Conservation (phyloP, 1,140 invertebrate species). For the Neodiprion pinetum region DNA sequence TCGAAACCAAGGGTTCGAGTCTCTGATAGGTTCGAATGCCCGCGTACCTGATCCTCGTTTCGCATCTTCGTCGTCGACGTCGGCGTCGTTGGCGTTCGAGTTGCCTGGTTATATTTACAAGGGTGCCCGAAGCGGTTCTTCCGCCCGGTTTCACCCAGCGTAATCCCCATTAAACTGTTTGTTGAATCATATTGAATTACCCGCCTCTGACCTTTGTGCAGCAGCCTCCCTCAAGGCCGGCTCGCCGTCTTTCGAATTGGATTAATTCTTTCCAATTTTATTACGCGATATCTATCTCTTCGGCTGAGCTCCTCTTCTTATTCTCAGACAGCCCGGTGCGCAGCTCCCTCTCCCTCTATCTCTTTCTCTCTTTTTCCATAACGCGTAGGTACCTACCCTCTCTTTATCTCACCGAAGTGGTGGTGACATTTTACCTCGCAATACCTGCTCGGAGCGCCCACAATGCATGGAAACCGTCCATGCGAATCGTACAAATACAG, state of each 20-base stretch:
- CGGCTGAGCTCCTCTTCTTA: not conserved
- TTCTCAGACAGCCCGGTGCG: constrained; percentile 9
- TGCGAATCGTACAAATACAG: not conserved
- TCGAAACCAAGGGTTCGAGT: no score
- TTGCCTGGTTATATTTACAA: not conserved
- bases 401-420: no score
- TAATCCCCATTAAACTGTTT: constrained; percentile 55
- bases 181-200: constrained; percentile 57
- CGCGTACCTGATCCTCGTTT: no score
- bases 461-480: constrained; percentile 14
- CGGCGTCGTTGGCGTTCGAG: no score
- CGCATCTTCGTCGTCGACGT: no score
- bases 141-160: constrained; percentile 49
- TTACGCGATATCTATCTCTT: constrained; percentile 31
- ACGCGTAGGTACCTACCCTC: not conserved
- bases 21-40: no score
- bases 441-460: not conserved
- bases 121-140: constrained; percentile 32
- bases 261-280: constrained; percentile 53
- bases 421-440: constrained; percentile 12
- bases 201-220: constrained; percentile 27
- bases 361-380: constrained; percentile 16
- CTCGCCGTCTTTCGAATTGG: constrained; percentile 46
- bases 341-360: constrained; percentile 18
- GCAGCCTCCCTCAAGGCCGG: constrained; percentile 32